Evolutionary conservation across 2,113 vertebrate genomes (phyloP).

Genomic region (Strix uralensis): DNA sequence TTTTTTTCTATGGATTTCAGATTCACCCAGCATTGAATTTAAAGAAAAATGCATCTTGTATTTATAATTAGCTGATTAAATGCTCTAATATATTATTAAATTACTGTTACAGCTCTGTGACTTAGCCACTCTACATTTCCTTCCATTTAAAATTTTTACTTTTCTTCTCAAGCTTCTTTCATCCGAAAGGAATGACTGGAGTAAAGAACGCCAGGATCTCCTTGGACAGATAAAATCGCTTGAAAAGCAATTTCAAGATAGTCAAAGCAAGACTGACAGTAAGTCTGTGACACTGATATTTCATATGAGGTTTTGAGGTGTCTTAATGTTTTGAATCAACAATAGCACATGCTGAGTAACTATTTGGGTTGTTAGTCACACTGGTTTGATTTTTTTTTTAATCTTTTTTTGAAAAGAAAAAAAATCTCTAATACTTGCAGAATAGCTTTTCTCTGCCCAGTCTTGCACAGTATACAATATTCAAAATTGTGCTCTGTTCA

Average conservation of each 20-base stretch:
- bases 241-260: conserved; percentile 81
- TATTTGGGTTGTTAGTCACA: background rate
- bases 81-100: background rate
- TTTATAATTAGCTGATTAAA: background rate
- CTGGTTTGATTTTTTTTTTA: background rate
- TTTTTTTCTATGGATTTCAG: background rate
- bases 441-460: background rate
- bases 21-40: background rate
- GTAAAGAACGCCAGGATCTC: conserved; percentile 73
- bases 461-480: background rate
- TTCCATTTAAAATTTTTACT: background rate
- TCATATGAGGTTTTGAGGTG: background rate
- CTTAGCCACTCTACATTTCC: background rate
- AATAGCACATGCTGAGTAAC: background rate
- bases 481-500: background rate
- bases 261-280: conserved; percentile 75
- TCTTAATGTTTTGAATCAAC: background rate
- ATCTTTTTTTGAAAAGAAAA: background rate
- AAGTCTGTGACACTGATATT: conserved; percentile 36
- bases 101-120: background rate
- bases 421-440: background rate
- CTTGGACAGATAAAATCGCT: conserved; percentile 73
- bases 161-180: conserved; percentile 79
- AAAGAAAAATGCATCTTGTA: background rate
- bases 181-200: conserved; percentile 79